Conservation (phyloP, 2,888 invertebrate genomes). For the Mesoligia furuncula region DNA sequence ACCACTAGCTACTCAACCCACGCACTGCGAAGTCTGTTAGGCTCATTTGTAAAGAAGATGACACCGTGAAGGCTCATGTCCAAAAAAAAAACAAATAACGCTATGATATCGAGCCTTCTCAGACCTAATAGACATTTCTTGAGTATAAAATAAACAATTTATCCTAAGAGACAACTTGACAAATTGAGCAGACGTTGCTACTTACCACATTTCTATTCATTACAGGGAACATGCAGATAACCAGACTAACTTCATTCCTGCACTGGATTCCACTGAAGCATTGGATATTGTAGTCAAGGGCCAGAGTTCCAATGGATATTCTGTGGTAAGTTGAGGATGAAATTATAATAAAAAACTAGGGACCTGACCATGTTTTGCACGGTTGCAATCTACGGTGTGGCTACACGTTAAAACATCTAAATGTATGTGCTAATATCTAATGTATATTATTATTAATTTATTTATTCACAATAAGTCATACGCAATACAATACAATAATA, state of each 20-base stretch:
- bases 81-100: neutral
- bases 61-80: neutral
- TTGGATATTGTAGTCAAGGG: conserved; percentile 74
- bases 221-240: conserved; percentile 70
- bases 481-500: neutral
- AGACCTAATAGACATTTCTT: neutral
- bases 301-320: conserved; percentile 64
- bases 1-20: too few relatives aligned
- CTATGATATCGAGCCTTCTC: neutral
- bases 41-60: neutral
- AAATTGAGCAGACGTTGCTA: conserved; percentile 7
- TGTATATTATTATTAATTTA: too few relatives aligned
- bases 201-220: conserved; percentile 19
- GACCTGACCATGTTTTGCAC: neutral
- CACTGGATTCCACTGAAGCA: conserved; percentile 75
- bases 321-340: conserved; percentile 69
- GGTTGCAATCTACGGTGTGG: neutral
- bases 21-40: neutral
- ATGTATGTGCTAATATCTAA: neutral
- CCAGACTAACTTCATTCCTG: conserved; percentile 73
- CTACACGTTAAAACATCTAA: neutral
- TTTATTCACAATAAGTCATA: too few relatives aligned
- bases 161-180: neutral
- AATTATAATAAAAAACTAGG: neutral
- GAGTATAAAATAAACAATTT: neutral